These are phyloP conservation scores for Lepidochitona cinerea DNA, from an alignment of 2,888 invertebrate species.

Conservation along the genomic window DNA sequence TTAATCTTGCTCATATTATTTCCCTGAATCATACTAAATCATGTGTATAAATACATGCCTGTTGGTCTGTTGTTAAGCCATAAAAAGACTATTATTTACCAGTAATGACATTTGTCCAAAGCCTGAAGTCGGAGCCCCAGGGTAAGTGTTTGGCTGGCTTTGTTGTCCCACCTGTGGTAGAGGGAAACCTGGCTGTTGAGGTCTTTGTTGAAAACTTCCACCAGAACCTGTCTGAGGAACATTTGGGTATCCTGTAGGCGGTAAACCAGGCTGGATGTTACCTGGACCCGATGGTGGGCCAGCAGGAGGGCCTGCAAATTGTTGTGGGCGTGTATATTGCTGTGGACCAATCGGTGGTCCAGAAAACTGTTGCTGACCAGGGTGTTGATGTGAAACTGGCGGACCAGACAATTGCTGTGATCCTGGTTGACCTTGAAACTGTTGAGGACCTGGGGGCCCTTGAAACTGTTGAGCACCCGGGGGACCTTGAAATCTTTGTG, in stretches of 20 bases:
- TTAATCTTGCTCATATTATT: too few species aligned
- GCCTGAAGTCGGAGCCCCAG: neutral
- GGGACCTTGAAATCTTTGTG: neutral
- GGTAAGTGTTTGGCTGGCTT: neutral
- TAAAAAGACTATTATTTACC: neutral
- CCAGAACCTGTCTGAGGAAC: neutral
- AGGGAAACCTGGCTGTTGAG: conserved; percentile 16
- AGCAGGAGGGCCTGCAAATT: neutral
- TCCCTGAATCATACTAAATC: too few species aligned
- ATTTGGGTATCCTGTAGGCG: neutral
- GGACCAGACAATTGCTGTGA: neutral
- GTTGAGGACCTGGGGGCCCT: neutral
- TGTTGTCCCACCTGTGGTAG: neutral
- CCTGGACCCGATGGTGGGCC: neutral
- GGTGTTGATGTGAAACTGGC: neutral
- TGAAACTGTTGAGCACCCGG: neutral
- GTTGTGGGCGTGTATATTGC: neutral
- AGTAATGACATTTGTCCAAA: conserved; percentile 5
- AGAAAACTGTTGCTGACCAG: neutral
- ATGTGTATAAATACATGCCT: neutral
- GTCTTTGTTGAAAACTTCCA: neutral
- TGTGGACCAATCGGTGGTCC: neutral
- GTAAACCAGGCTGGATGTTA: neutral
- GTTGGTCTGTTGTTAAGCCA: neutral
- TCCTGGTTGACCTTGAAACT: neutral